Base-by-base conservation (phyloP, 2,888 invertebrate species). In the Rhamphomyia laevipes region DNA sequence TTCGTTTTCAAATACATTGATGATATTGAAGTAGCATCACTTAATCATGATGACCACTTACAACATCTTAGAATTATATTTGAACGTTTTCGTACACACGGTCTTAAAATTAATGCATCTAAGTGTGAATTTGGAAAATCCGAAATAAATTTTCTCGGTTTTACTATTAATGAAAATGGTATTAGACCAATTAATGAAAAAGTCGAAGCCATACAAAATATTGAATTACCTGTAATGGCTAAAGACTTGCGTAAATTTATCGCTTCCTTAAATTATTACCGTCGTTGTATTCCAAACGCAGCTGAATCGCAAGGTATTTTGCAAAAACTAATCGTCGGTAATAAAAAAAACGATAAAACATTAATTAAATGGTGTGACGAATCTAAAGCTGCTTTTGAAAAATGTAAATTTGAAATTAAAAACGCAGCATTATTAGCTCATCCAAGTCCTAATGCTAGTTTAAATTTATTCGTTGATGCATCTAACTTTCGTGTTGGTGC, bases 381-480 rank as follows among this genome's bases (percentile, higher is more conserved):
- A 21, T 21, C 21, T 21, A 21, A 21, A 21, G 3, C 21, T 4
- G 21, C 21, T 21, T 21, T 21, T 5, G 21, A 21, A 21, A n/a
- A n/a, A n/a, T n/a, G n/a, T n/a, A n/a, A n/a, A n/a, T n/a, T n/a
- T n/a, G n/a, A n/a, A n/a, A n/a, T 21, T 4, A 21, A 21, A 21
- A 21, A 21, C 21, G 21, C 21, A 21, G 21, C 21, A 4, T 21
- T 21, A 21, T 21, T 43, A 18, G 31, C 31, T 12, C 31, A 31
- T 31, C 31, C 31, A 12, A 3, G 13, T 31, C 5, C 31, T 31
- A 31, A 9, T 31, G 10, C 13, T 12, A 31, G 47, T 33, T 23
- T 38, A 4, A 40, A 47, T n/a, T 67, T 68, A 3, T 69, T 67
- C 0, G 63, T 65, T 41, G 47, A 31, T 1, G 60, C 66, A n/a